phyloP scores from a whole-genome alignment of 2,888 invertebrate species.

The Apamea crenata region DNA sequence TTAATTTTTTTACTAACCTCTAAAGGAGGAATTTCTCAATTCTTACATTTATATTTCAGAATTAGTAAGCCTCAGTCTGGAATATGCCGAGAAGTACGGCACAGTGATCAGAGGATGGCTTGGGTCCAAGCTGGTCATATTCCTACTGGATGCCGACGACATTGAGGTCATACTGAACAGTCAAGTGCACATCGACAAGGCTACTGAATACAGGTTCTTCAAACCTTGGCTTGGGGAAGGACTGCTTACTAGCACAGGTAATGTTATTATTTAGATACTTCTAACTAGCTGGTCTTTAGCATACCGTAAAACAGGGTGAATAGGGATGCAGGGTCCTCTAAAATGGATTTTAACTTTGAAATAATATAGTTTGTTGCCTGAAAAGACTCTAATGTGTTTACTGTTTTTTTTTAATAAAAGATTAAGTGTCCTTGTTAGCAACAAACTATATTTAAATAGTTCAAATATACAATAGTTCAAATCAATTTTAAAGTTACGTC shows the following conservation, averaged over 20 bases:
- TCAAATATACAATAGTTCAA: too few relatives aligned
- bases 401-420: too few relatives aligned
- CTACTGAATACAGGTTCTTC: slow-evolving; percentile 94
- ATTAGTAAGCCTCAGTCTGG: slow-evolving; percentile 17
- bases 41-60: slow-evolving; percentile 35
- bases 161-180: slow-evolving; percentile 94
- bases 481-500: too few relatives aligned
- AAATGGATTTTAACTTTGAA: too few relatives aligned
- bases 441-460: too few relatives aligned
- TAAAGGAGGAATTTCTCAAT: neutral
- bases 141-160: slow-evolving; percentile 92
- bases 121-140: slow-evolving; percentile 90
- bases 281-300: neutral
- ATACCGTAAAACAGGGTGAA: too few relatives aligned
- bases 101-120: slow-evolving; percentile 82
- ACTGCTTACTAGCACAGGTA: slow-evolving; percentile 91
- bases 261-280: neutral
- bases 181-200: slow-evolving; percentile 93
- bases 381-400: too few relatives aligned
- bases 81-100: slow-evolving; percentile 48
- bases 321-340: too few relatives aligned
- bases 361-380: too few relatives aligned
- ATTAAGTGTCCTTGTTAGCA: too few relatives aligned
- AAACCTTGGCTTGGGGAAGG: slow-evolving; percentile 95
- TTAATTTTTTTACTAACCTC: neutral